phyloP scores from a whole-genome alignment of 1,140 invertebrate genomes.

The Schlechtendalia chinensis region DNA sequence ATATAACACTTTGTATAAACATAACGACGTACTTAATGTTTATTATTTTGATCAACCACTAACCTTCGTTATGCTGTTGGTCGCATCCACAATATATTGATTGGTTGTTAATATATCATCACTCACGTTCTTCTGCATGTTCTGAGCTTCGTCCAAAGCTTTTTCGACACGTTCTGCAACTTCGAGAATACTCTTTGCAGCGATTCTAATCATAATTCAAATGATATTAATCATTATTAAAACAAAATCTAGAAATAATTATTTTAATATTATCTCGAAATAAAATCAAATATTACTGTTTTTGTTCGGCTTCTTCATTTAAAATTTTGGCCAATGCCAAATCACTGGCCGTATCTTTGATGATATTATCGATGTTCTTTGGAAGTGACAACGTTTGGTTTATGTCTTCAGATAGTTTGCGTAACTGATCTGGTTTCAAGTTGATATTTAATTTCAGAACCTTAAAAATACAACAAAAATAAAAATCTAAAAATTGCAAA shows the following conservation, averaged over 20 bases:
- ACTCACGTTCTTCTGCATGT: constrained; percentile 75
- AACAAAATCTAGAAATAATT: not conserved
- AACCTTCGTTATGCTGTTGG: constrained; percentile 69
- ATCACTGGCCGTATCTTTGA: constrained; percentile 79
- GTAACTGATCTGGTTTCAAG: constrained; percentile 81
- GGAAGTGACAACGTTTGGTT: constrained; percentile 80
- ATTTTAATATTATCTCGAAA: not conserved
- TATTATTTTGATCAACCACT: not conserved
- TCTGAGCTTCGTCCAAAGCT: constrained; percentile 67
- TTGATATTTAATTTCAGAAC: constrained; percentile 60
- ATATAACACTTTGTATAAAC: too few species aligned
- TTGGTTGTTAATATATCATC: constrained; percentile 77
- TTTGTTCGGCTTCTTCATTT: constrained; percentile 71
- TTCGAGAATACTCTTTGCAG: constrained; percentile 61
- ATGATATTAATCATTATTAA: too few species aligned
- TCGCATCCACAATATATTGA: constrained; percentile 72
- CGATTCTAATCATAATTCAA: constrained; percentile 54
- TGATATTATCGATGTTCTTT: constrained; percentile 86
- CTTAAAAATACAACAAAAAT: constrained; percentile 20
- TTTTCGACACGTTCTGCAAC: constrained; percentile 63
- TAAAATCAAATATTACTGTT: constrained; percentile 62
- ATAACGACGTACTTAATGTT: too few species aligned
- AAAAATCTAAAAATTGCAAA: too few species aligned
- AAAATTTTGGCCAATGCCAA: constrained; percentile 70
- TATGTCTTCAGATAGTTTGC: constrained; percentile 76